Evolutionary conservation across 1,140 invertebrate genomes (phyloP).

Genomic region (Euwallacea similis): DNA sequence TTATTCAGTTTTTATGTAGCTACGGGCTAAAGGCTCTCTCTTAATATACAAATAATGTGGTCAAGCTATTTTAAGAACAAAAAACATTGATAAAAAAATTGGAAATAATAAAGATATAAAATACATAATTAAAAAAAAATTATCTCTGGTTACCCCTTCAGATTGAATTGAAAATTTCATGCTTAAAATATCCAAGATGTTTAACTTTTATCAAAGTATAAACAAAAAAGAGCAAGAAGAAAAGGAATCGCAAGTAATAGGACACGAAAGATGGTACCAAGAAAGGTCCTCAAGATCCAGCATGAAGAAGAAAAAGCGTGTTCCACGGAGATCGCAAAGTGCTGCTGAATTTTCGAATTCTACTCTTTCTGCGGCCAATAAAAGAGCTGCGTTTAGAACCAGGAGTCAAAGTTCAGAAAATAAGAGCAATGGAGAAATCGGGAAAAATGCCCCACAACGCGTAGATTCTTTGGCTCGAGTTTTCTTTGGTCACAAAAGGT

Average conservation of each 20-base stretch:
- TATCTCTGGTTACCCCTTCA: no score
- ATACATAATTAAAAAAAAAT: no score
- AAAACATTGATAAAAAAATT: no score
- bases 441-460: slow-evolving; percentile 61
- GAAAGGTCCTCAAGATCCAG: slow-evolving; percentile 52
- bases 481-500: slow-evolving; percentile 55
- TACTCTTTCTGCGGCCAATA: slow-evolving; percentile 65
- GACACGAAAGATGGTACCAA: slow-evolving; percentile 75
- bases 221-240: slow-evolving; percentile 65
- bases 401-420: slow-evolving; percentile 62
- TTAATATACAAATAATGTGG: no score
- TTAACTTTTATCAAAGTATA: slow-evolving; percentile 75
- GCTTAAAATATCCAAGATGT: slow-evolving; percentile 43
- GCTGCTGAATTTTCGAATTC: slow-evolving; percentile 71
- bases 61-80: no score
- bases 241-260: slow-evolving; percentile 66
- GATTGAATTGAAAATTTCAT: no score
- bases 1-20: no score
- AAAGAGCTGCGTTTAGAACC: slow-evolving; percentile 59
- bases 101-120: no score
- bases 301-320: slow-evolving; percentile 59
- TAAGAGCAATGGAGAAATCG: slow-evolving; percentile 56
- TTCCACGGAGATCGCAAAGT: slow-evolving; percentile 69
- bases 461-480: slow-evolving; percentile 66
- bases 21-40: no score